Conservation (phyloP, 2,888 invertebrate species). For the Acheta domesticus region DNA sequence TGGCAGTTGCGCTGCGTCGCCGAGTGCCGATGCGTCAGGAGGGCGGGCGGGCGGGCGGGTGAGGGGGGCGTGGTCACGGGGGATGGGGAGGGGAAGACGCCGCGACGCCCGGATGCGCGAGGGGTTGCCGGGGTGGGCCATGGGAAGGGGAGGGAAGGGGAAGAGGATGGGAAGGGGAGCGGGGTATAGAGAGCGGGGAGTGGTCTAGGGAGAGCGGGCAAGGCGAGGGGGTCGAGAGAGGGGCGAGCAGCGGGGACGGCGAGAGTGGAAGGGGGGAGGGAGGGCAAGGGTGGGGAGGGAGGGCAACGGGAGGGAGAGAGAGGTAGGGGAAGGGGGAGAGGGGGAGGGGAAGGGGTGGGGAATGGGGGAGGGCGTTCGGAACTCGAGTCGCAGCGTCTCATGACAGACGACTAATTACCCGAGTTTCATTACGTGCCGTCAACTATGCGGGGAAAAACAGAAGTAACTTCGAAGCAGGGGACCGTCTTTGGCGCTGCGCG, state of each 20-base stretch:
- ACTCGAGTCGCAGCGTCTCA: background rate
- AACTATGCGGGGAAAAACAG: background rate
- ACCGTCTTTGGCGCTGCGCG: background rate
- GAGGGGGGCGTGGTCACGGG: background rate
- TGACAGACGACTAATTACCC: constrained; percentile 9
- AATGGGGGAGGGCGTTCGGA: background rate
- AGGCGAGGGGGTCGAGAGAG: too few species aligned
- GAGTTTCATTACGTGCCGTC: constrained; percentile 11
- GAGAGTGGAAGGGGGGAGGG: too few species aligned
- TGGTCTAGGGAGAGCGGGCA: too few species aligned
- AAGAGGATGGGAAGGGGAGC: background rate
- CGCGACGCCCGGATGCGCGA: background rate
- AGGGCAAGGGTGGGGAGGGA: background rate
- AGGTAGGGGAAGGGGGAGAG: background rate
- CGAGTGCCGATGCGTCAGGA: too few species aligned
- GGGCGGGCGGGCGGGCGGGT: too few species aligned
- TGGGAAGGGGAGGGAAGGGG: too few species aligned
- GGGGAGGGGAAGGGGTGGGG: background rate
- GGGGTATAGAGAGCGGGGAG: too few species aligned
- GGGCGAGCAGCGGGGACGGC: too few species aligned
- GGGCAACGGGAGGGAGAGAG: background rate
- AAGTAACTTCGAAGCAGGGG: background rate
- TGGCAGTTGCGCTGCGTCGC: too few species aligned
- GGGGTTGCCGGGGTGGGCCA: background rate
- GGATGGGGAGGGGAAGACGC: background rate